A percentile compares a stretch with the other conserved stretches of the same genome.
These are phyloP conservation scores for Heliangelus exortis DNA, from an alignment of 2,797 vertebrate species.

Conservation along the genomic window DNA sequence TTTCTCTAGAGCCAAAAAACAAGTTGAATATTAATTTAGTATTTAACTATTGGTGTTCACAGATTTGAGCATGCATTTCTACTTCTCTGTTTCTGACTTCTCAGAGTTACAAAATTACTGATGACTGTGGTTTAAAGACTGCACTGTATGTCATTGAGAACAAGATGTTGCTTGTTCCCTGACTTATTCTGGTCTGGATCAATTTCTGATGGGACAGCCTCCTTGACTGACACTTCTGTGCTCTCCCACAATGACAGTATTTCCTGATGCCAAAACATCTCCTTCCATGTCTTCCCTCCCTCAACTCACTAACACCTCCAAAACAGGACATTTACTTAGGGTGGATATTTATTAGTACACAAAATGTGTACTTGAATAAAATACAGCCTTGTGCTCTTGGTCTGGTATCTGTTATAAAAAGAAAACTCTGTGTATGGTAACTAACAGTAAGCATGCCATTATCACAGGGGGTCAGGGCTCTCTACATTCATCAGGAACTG, in stretches of 20 bases:
- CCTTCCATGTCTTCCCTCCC: not conserved
- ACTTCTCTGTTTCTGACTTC: not conserved
- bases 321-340: not conserved
- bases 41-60: not conserved
- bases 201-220: not conserved
- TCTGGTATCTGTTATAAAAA: not conserved
- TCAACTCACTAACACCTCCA: not conserved
- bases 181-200: not conserved
- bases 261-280: not conserved
- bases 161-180: not conserved
- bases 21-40: not conserved
- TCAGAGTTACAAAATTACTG: not conserved
- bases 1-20: not conserved
- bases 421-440: not conserved
- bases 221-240: not conserved
- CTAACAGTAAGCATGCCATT: not conserved
- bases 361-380: not conserved
- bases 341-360: not conserved
- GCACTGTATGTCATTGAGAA: fast-evolving
- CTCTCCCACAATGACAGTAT: not conserved
- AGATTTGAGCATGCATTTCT: not conserved
- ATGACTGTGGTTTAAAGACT: not conserved
- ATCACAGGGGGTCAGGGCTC: not conserved
- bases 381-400: not conserved
- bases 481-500: not conserved